phyloP scores from a whole-genome alignment of 2,113 vertebrate species.

The Chunga burmeisteri region DNA sequence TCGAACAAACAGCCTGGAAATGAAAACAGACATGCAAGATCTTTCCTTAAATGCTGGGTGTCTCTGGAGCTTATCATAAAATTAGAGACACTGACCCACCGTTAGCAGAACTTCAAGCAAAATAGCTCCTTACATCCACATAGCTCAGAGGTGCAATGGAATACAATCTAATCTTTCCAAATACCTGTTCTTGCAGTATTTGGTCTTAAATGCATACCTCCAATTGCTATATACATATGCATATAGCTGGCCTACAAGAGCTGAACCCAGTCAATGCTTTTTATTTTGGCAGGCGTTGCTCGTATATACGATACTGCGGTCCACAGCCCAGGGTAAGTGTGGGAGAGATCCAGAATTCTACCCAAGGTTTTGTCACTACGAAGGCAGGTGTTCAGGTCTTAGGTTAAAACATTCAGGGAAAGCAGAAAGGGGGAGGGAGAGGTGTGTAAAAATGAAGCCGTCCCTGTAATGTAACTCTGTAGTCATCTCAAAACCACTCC shows the following conservation, averaged over 20 bases:
- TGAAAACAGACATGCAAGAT: not conserved
- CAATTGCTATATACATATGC: not conserved
- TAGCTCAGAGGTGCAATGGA: not conserved
- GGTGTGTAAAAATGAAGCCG: not conserved
- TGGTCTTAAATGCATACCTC: not conserved
- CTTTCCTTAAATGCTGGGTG: not conserved
- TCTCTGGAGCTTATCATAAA: not conserved
- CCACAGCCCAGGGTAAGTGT: not conserved
- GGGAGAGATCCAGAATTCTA: not conserved
- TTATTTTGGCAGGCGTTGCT: not conserved
- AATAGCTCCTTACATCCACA: not conserved
- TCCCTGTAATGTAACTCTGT: not conserved
- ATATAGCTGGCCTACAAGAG: not conserved
- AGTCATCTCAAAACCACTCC: not conserved
- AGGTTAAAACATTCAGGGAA: not conserved
- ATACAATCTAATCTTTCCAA: not conserved
- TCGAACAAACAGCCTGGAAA: not conserved
- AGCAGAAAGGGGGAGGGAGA: not conserved
- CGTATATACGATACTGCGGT: not conserved
- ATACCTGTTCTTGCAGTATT: not conserved
- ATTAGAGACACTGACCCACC: not conserved
- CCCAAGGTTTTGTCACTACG: not conserved
- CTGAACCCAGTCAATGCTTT: not conserved
- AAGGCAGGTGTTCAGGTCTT: not conserved
- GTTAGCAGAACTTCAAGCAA: not conserved